These are phyloP conservation scores for Salvelinus alpinus DNA, from an alignment of 2,113 vertebrate species.

Conservation along the genomic window DNA sequence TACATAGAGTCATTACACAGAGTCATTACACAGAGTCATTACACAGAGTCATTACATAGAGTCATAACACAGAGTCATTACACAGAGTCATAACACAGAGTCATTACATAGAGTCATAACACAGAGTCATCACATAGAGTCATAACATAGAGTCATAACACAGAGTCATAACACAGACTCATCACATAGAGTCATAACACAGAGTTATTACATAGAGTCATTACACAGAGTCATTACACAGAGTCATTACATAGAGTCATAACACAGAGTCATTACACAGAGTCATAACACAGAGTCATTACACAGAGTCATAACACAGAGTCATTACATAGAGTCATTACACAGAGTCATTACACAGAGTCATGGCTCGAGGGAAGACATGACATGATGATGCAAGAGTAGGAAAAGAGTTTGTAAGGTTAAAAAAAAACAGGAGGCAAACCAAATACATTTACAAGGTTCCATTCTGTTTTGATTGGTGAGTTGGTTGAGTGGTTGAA, in stretches of 20 bases:
- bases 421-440: not conserved
- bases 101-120: not conserved
- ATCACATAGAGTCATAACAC: too few relatives aligned
- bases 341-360: not conserved
- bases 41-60: not conserved
- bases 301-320: too few relatives aligned
- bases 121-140: not conserved
- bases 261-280: not conserved
- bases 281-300: too few relatives aligned
- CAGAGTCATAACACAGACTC: too few relatives aligned
- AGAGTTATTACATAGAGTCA: too few relatives aligned
- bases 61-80: not conserved
- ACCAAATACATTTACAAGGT: not conserved
- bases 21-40: not conserved
- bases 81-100: not conserved
- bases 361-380: too few relatives aligned
- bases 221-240: not conserved
- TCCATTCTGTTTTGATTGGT: too few relatives aligned
- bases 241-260: too few relatives aligned
- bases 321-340: not conserved
- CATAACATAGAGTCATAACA: too few relatives aligned
- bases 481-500: too few relatives aligned
- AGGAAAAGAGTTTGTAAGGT: not conserved
- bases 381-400: not conserved
- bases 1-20: not conserved